Evolutionary conservation across 1,140 invertebrate genomes (phyloP).

Genomic region (Aricia agestis): DNA sequence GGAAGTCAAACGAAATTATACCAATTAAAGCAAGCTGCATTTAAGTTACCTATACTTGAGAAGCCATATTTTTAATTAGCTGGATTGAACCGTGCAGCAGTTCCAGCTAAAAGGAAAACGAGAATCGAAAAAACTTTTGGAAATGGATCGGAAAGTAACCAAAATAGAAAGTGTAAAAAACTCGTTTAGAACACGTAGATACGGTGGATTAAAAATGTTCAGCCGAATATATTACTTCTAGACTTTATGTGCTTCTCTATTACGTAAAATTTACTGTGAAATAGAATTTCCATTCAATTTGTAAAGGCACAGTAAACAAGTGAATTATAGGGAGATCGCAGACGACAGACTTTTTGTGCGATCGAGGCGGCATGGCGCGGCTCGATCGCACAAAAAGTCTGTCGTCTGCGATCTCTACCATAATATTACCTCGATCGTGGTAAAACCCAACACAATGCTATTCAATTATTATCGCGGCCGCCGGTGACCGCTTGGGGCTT

Average conservation of each 20-base stretch:
- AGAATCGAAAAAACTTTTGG: not conserved
- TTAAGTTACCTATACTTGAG: not conserved
- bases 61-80: constrained; percentile 2
- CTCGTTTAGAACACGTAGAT: constrained; percentile 5
- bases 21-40: no score
- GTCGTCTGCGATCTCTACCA: no score
- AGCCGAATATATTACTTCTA: not conserved
- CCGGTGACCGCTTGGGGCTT: no score
- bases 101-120: not conserved
- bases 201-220: constrained; percentile 1
- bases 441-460: no score
- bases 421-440: no score
- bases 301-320: not conserved
- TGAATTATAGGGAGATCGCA: no score
- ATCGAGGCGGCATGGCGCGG: no score
- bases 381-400: no score
- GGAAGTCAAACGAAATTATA: no score
- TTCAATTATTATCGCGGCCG: no score
- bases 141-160: constrained; percentile 4
- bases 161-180: constrained; percentile 3
- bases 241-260: not conserved
- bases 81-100: constrained; percentile 6
- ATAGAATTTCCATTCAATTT: not conserved
- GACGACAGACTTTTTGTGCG: no score
- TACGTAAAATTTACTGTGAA: not conserved